Percentiles rank a stretch among this genome's conserved stretches.
Evolutionary conservation across 2,113 vertebrate species (phyloP).

Genomic region (Rhadina sibilatrix): DNA sequence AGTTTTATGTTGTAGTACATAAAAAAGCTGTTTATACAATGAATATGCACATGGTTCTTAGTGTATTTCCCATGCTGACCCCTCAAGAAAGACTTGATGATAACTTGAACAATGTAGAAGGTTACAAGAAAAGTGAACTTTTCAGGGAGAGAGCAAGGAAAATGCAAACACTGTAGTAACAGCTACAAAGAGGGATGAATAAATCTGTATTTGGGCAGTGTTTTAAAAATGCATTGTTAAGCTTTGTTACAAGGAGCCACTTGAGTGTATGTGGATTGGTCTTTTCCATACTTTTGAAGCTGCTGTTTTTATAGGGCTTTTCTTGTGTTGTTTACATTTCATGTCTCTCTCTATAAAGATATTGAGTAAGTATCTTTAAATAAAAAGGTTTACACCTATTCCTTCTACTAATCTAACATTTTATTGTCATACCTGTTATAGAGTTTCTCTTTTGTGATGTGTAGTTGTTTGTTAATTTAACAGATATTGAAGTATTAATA

Average conservation of each 20-base stretch:
- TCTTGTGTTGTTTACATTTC: background rate
- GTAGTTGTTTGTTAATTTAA: constrained; percentile 20
- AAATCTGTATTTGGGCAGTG: background rate
- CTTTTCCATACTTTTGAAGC: background rate
- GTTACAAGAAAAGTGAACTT: background rate
- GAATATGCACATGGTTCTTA: background rate
- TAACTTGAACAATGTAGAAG: background rate
- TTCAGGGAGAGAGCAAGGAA: background rate
- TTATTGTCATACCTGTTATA: background rate
- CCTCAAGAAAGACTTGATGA: background rate
- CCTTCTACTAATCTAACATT: background rate
- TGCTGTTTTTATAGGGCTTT: background rate
- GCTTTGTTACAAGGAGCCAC: background rate
- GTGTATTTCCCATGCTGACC: accelerated
- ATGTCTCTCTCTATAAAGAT: background rate
- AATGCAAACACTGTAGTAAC: background rate
- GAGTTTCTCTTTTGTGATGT: background rate
- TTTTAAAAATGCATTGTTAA: background rate
- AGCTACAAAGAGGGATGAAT: background rate
- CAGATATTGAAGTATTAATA: background rate
- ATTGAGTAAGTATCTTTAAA: background rate
- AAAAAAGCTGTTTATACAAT: background rate
- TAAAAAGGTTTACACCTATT: background rate
- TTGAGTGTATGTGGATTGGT: background rate
- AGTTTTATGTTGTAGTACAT: background rate